Percentiles rank a stretch among this genome's conserved stretches.
Conservation (phyloP, 1,140 invertebrate species). For the Stenopsyche tienmushanensis region DNA sequence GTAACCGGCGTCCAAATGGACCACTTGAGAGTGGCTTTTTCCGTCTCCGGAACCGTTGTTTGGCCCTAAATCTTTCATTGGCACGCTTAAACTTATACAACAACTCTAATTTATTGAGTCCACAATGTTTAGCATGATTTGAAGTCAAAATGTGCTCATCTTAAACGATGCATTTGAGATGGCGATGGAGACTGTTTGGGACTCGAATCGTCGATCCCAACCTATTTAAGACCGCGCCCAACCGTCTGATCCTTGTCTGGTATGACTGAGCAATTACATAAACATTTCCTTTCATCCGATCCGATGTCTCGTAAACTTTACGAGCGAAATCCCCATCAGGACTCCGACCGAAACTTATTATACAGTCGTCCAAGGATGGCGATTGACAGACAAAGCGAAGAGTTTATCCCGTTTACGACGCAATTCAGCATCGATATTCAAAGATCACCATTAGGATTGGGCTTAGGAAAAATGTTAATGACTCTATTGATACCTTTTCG, state of each 20-base stretch:
- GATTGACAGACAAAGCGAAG: not conserved
- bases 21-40: slow-evolving; percentile 2
- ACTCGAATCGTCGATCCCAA: slow-evolving; percentile 31
- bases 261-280: slow-evolving; percentile 39
- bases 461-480: too few relatives aligned
- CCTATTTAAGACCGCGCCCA: slow-evolving; percentile 27
- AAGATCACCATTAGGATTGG: too few relatives aligned
- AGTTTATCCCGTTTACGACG: too few relatives aligned
- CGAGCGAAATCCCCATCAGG: slow-evolving; percentile 28
- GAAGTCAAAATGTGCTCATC: too few relatives aligned
- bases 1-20: not conserved
- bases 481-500: too few relatives aligned
- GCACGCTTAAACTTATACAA: slow-evolving; percentile 23
- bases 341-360: slow-evolving; percentile 31
- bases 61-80: slow-evolving; percentile 35
- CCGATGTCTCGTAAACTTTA: slow-evolving; percentile 39
- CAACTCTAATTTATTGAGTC: slow-evolving; percentile 27
- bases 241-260: slow-evolving; percentile 39
- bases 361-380: too few relatives aligned
- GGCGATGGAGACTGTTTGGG: not conserved
- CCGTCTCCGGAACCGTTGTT: not conserved
- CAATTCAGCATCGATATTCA: too few relatives aligned
- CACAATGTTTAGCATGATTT: too few relatives aligned
- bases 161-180: too few relatives aligned
- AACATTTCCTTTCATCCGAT: slow-evolving; percentile 40